Evolutionary conservation across 1,140 invertebrate genomes (phyloP), one percentile per base, ranked within the genome.

Genomic region (Drosophila persimilis): DNA sequence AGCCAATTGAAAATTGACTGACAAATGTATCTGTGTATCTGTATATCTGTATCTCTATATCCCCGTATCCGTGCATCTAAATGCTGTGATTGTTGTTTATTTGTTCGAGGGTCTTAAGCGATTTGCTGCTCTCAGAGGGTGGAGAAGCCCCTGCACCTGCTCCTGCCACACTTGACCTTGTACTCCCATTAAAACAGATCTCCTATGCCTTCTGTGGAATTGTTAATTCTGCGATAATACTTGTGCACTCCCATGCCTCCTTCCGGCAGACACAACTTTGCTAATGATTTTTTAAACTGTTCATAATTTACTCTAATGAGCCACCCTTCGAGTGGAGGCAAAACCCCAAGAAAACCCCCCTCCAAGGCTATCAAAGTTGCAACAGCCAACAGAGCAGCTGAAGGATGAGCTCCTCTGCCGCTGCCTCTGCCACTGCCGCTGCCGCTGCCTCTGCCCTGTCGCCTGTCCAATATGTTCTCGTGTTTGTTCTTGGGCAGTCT

Each of bases 1-100:
- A 65, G 62, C 17, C 65, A 64, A 75, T 81, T 75, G 69, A 71
- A 71, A 67, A 81, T 88, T 78, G 77, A 88, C 83, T 88, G 81
- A 88, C 83, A 88, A 88, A 86, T 85, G 61, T 86, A 48, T 86
- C 67, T 60, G 57, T 17, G 1, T 29, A 7, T 29, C 6, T 29
- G 6, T 29, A 0, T 29, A 29, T 31, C 29, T 59, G 61, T 43
- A 29, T 35, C 11, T 39, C 35, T 39, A 1, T 8, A 35, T 35
- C 31, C 51, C 53, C 43, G 39, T 39, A 39, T 39, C 35, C 13
- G 11, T 39, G 35, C 4, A 13, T 13, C 11, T 52, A 54, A 46
- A 29, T 54, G 45, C 26, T 57, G 22, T 29, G 35, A 54, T 11
- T 59, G 31, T 52, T 31, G 41, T 45, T 24, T 45, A 64, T 50